These are phyloP conservation scores for Chrysomela aeneicollis DNA, from an alignment of 2,888 invertebrate genomes.

Conservation along the genomic window DNA sequence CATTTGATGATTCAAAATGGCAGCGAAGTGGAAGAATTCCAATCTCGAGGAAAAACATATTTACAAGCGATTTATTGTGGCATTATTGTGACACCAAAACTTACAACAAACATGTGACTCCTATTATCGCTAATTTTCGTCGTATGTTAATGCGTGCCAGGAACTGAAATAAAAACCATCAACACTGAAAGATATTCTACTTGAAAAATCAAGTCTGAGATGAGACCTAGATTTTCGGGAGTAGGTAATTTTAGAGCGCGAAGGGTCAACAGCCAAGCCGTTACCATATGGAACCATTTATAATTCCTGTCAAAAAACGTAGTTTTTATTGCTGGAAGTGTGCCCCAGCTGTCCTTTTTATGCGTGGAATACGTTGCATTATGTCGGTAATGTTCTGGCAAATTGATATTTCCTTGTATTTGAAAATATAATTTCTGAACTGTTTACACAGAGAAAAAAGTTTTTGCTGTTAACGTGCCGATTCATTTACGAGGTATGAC, in stretches of 20 bases:
- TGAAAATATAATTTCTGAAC: not conserved
- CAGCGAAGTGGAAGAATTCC: conserved; percentile 1
- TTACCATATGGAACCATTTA: conserved; percentile 37
- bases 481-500: no score
- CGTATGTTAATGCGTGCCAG: conserved; percentile 22
- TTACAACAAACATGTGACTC: not conserved
- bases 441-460: no score
- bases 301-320: not conserved
- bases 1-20: not conserved
- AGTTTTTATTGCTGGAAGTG: not conserved
- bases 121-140: conserved; percentile 21
- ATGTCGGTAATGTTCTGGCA: not conserved
- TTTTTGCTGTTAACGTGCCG: no score
- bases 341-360: not conserved
- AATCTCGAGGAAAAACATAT: not conserved
- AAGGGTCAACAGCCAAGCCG: conserved; percentile 36
- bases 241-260: conserved; percentile 34
- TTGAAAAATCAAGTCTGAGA: conserved; percentile 29
- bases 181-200: conserved; percentile 27
- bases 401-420: not conserved
- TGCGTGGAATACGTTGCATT: not conserved
- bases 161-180: conserved; percentile 27
- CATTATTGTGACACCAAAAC: conserved; percentile 1
- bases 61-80: not conserved
- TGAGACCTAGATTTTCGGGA: conserved; percentile 37